phyloP scores from a whole-genome alignment of 2,888 invertebrate species.

The Pyrochroa serraticornis region DNA sequence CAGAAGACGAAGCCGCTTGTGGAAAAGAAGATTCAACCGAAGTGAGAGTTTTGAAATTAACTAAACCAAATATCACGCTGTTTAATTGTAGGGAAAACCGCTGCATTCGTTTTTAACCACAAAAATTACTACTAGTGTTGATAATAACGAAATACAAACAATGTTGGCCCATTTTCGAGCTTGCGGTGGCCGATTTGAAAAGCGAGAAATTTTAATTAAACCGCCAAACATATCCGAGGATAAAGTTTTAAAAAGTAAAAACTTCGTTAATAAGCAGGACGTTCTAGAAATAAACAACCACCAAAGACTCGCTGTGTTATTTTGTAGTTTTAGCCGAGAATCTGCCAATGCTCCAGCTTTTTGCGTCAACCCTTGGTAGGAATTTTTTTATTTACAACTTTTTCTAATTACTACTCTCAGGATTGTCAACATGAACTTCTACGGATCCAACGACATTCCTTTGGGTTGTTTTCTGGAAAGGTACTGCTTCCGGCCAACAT shows the following conservation, averaged over 20 bases:
- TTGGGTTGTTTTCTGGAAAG: slow-evolving; percentile 91
- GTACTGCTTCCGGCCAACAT: slow-evolving; percentile 87
- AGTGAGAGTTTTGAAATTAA: neutral
- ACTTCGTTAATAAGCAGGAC: slow-evolving; percentile 58
- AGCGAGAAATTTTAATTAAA: slow-evolving; percentile 41
- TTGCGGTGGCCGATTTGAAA: slow-evolving; percentile 72
- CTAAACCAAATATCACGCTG: neutral
- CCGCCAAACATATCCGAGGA: slow-evolving; percentile 39
- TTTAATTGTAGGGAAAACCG: slow-evolving; percentile 59
- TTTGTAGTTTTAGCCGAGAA: slow-evolving; percentile 83
- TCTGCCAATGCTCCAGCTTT: slow-evolving; percentile 83
- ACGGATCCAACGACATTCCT: slow-evolving; percentile 93
- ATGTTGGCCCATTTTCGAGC: slow-evolving; percentile 87
- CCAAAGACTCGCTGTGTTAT: slow-evolving; percentile 85
- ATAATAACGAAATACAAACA: slow-evolving; percentile 71
- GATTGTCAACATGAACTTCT: slow-evolving; percentile 93
- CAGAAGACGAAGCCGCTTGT: slow-evolving; percentile 26
- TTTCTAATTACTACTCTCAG: slow-evolving; percentile 54
- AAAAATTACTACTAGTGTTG: slow-evolving; percentile 70
- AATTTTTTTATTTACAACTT: neutral
- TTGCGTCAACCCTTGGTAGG: slow-evolving; percentile 87
- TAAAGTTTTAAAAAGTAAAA: slow-evolving; percentile 39
- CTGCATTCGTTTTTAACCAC: slow-evolving; percentile 76
- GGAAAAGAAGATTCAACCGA: neutral
- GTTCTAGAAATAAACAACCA: slow-evolving; percentile 81